Evolutionary conservation across 2,888 invertebrate species (phyloP), one percentile per base, ranked within the genome.

Genomic region (Aelia acuminata): DNA sequence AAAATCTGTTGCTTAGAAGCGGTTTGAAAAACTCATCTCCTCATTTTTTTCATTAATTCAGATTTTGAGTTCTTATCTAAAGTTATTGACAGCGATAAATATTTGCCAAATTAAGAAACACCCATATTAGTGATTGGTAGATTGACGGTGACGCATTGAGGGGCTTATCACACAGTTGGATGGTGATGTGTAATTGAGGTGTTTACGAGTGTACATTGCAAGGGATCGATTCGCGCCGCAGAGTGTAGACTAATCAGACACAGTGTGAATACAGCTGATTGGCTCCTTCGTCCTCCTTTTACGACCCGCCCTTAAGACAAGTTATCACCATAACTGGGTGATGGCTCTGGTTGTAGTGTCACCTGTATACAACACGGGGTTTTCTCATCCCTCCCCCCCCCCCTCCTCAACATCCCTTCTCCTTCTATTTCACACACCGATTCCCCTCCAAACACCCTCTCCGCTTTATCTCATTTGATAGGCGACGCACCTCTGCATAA

Each of bases 311-410:
- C 85, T 50, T 53, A 49, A n/a, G 43, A n/a, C 89, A 85, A 89
- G 89, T 89, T 89, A 89, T 89, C 89, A 89, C 89, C 89, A 89
- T 89, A 89, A 89, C 89, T 84, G 88, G 22, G 80, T 43, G 80
- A 80, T 80, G 35, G 80, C 43, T 43, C 43, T 43, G 39, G 3
- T 80, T 22, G 80, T n/a, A 39, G 80, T 80, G 43, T 80, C 13
- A 80, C 80, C 80, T 80, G 80, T 43, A 47, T 75, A 57, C 26
- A 11, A 13, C 39, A 2, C 39, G 22, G n/a, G n/a, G n/a, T n/a
- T n/a, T n/a, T n/a, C n/a, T n/a, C n/a, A n/a, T n/a, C 18, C 15
- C 49, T 31, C 84, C 15, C 31, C 84, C 26, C 84, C 31, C 49
- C 84, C 26, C 84, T 18, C 26, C 39, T 47, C 39, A 22, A 20